phyloP scores from a whole-genome alignment of 2,797 vertebrate species.

The Falco naumanni region DNA sequence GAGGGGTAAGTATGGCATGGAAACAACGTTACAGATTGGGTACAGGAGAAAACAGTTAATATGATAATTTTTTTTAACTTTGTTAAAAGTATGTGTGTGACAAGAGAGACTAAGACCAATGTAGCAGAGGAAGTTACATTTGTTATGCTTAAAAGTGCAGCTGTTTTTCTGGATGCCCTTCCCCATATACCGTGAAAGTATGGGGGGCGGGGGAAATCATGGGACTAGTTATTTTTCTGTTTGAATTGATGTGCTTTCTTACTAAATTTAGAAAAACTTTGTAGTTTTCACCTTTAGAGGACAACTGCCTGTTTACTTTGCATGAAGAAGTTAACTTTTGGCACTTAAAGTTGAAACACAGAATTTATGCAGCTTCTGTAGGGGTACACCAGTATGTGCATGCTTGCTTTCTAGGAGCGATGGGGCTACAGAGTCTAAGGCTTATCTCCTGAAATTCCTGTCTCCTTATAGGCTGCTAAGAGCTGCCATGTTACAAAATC shows the following conservation, averaged over 20 bases:
- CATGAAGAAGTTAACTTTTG: conserved; percentile 1
- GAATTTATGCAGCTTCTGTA: neutral
- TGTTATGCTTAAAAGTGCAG: neutral
- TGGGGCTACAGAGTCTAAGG: conserved; percentile 8
- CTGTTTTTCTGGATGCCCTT: neutral
- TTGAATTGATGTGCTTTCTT: neutral
- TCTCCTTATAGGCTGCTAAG: neutral
- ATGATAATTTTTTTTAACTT: neutral
- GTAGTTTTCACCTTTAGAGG: neutral
- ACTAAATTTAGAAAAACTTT: neutral
- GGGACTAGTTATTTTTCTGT: neutral
- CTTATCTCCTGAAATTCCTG: conserved; percentile 27
- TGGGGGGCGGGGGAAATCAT: neutral
- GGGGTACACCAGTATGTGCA: neutral
- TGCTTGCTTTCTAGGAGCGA: neutral
- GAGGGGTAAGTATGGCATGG: neutral
- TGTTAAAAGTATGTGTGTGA: neutral
- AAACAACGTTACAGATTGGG: neutral
- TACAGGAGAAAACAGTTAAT: neutral
- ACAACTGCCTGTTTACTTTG: neutral
- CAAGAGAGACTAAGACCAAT: neutral
- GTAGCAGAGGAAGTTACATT: neutral
- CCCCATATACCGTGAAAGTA: neutral
- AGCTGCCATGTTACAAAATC: conserved; percentile 11
- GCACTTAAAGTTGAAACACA: neutral